Conservation (phyloP, 2,113 vertebrate species). For the Hyla sarda region DNA sequence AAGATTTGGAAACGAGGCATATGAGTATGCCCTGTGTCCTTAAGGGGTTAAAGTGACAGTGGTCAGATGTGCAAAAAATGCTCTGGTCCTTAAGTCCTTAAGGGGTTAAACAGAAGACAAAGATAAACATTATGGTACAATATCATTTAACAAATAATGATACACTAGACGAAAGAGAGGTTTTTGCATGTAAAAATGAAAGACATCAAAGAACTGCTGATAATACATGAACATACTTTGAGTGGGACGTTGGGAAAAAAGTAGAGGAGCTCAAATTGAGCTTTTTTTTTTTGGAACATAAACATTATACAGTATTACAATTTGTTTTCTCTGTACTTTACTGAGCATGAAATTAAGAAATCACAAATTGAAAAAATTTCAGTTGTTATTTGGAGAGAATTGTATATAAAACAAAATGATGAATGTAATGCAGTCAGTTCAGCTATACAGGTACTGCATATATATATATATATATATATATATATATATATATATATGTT, state of each 20-base stretch:
- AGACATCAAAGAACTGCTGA: conserved; percentile 8
- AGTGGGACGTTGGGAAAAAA: conserved; percentile 34
- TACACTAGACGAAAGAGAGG: neutral
- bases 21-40: too few relatives aligned
- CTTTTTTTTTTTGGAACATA: conserved; percentile 15
- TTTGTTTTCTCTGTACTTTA: neutral
- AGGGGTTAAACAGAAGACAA: neutral
- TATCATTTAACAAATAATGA: neutral
- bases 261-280: conserved; percentile 4
- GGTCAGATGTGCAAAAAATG: too few relatives aligned
- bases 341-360: neutral
- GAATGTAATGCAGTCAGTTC: neutral
- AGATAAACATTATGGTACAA: too few relatives aligned
- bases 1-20: too few relatives aligned
- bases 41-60: too few relatives aligned
- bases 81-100: too few relatives aligned
- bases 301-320: conserved; percentile 13
- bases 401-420: neutral
- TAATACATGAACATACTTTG: conserved; percentile 46
- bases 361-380: too few relatives aligned
- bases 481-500: too few relatives aligned
- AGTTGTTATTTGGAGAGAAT: neutral
- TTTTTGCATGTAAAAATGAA: neutral
- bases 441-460: neutral
- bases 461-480: too few relatives aligned